Evolutionary conservation across 2,113 vertebrate species (phyloP), one percentile per base, ranked within the genome.

Genomic region (Phaethon lepturus): DNA sequence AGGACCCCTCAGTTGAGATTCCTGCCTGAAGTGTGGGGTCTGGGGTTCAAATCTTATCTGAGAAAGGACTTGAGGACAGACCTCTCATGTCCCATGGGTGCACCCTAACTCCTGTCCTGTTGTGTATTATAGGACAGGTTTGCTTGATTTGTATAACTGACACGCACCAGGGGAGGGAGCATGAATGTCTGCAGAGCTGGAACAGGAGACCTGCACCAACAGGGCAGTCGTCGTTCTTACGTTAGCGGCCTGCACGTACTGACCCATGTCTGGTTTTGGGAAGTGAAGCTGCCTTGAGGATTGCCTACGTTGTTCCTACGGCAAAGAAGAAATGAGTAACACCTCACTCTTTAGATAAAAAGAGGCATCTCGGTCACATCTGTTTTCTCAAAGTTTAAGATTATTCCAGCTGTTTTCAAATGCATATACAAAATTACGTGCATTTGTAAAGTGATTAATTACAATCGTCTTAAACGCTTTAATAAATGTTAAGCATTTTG

Each of bases 231-330:
- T 53, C 20, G 40, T 20, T 45, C 24, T 52, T 29, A 12, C 5
- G 9, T n/a, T 35, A 44, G 17, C 1, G 0, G 16, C 40, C 25
- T 55, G 33, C 45, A 19, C 6, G 4, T 26, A 29, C 38, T 62
- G 33, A 19, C 14, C 14, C 64, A 7, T 4, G 2, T 38, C 55
- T 49, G 13, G 28, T 25, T 52, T 59, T 0, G 6, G 45, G 19
- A 64, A 52, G 29, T 17, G 7, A 40, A 66, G 31, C 18, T 84
- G 47, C 35, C 67, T 78, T 9, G 1, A 31, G 50, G 31, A 86
- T 7, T 71, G 19, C 22, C 35, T 69, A 2, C 13, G 50, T 64
- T 0, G 0, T 83, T 55, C 26, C 71, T 33, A 29, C 3, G 28
- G 29, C 47, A 79, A 71, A n/a, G 56, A 62, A 53, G 28, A 74